phyloP scores from a whole-genome alignment of 2,888 invertebrate species.

The Unio delphinus region DNA sequence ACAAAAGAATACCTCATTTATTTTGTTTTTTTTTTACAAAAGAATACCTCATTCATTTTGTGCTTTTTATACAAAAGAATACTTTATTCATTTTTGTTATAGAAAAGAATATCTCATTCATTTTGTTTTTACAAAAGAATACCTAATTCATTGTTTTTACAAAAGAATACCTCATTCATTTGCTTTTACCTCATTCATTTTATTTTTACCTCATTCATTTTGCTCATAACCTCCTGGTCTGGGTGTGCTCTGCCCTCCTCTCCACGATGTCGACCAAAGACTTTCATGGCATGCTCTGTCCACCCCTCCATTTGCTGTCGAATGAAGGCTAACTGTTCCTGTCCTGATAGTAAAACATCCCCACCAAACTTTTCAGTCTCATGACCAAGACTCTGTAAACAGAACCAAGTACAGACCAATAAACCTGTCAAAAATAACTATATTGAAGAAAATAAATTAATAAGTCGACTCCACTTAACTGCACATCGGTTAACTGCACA shows the following conservation, averaged over 20 bases:
- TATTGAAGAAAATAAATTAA: too few species aligned
- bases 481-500: too few species aligned
- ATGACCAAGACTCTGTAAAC: constrained; percentile 49
- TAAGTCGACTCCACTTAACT: too few species aligned
- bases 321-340: constrained; percentile 60
- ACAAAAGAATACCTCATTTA: constrained; percentile 58
- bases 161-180: too few species aligned
- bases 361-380: constrained; percentile 68
- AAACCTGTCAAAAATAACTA: background rate
- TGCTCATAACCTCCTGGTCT: constrained; percentile 61
- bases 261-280: constrained; percentile 65
- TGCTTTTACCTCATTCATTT: too few species aligned
- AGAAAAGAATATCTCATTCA: too few species aligned
- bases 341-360: constrained; percentile 61
- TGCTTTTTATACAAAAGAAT: constrained; percentile 4
- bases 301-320: constrained; percentile 65
- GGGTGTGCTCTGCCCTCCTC: constrained; percentile 56
- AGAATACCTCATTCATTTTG: constrained; percentile 59
- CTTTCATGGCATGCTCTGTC: constrained; percentile 66
- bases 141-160: too few species aligned
- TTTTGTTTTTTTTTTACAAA: background rate
- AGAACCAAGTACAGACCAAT: constrained; percentile 1
- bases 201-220: constrained; percentile 59
- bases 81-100: too few species aligned
- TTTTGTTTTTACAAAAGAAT: too few species aligned